A percentile compares a stretch with the other conserved stretches of the same genome.
phyloP scores from a whole-genome alignment of 2,797 vertebrate genomes.

The Phoeniculus purpureus region DNA sequence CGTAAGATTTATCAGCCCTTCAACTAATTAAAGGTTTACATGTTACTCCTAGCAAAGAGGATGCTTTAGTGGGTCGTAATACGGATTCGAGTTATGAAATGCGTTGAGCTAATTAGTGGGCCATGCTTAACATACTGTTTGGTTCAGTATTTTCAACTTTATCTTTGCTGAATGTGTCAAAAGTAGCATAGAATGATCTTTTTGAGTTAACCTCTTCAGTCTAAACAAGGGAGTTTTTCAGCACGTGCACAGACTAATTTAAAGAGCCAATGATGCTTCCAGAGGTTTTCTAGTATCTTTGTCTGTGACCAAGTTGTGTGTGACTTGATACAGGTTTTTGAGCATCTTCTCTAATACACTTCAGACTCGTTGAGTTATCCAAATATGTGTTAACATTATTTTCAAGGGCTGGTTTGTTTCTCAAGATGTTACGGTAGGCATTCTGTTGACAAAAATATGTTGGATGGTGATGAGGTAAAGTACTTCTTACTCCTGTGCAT shows the following conservation, averaged over 20 bases:
- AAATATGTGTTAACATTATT: background rate
- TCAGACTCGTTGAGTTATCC: background rate
- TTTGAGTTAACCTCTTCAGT: background rate
- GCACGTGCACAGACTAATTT: background rate
- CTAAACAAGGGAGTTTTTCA: background rate
- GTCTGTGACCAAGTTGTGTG: background rate
- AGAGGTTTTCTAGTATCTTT: background rate
- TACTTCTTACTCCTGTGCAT: background rate
- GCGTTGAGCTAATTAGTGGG: constrained; percentile 20
- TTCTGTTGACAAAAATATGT: background rate
- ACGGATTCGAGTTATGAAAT: constrained; percentile 44
- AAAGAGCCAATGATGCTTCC: background rate
- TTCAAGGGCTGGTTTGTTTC: background rate
- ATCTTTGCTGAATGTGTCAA: background rate
- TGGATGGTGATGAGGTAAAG: background rate
- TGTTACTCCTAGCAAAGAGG: constrained; percentile 47
- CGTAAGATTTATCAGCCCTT: constrained; percentile 50
- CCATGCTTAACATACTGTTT: background rate
- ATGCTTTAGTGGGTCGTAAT: background rate
- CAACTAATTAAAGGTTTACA: constrained; percentile 62
- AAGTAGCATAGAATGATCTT: background rate
- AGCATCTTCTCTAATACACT: background rate
- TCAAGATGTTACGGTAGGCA: background rate
- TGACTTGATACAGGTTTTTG: background rate
- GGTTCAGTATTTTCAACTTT: background rate